These are phyloP conservation scores for Cossypha heuglini DNA, from an alignment of 2,797 vertebrate species.

Conservation along the genomic window DNA sequence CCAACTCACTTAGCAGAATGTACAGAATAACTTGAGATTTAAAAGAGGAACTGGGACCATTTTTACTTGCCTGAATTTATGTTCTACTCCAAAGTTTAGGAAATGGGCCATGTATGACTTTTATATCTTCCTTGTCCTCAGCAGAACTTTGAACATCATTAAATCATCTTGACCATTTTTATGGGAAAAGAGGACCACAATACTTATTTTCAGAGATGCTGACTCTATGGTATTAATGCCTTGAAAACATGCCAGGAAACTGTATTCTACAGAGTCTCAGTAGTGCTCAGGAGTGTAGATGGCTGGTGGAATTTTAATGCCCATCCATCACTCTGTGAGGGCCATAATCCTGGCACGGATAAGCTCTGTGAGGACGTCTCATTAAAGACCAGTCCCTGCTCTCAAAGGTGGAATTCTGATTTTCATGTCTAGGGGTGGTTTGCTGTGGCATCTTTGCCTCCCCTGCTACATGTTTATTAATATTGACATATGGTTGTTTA, in stretches of 20 bases:
- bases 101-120: neutral
- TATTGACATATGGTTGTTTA: neutral
- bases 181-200: neutral
- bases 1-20: neutral
- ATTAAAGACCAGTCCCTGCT: neutral
- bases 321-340: neutral
- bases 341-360: neutral
- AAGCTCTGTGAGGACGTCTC: neutral
- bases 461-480: neutral
- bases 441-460: neutral
- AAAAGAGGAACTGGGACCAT: neutral
- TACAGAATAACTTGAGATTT: neutral
- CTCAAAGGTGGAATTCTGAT: neutral
- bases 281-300: neutral
- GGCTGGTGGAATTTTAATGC: neutral
- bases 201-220: neutral
- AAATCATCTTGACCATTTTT: conserved; percentile 6
- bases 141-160: neutral
- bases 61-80: neutral
- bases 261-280: neutral
- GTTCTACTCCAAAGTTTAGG: neutral
- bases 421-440: neutral
- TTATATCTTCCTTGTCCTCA: neutral
- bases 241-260: neutral
- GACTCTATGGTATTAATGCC: neutral